Conservation (phyloP, 2,888 invertebrate species). For the Netelia fuscicornis region DNA sequence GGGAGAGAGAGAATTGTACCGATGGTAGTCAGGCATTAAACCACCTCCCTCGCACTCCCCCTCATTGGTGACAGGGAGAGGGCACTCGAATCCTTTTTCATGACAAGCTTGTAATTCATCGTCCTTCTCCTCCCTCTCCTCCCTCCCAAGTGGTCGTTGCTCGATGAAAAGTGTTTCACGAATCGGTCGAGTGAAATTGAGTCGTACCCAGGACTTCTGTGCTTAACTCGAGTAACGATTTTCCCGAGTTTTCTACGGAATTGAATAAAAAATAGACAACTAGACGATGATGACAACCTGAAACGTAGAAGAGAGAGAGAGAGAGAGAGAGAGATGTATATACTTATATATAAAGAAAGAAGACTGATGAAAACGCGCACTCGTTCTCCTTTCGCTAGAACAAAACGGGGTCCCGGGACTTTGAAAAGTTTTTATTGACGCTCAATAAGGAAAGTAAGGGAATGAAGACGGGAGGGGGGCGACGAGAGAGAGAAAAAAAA, state of each 20-base stretch:
- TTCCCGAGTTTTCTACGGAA: slow-evolving; percentile 8
- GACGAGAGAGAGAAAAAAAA: slow-evolving; percentile 5
- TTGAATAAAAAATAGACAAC: not conserved
- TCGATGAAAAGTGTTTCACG: slow-evolving; percentile 9
- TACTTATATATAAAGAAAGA: not conserved
- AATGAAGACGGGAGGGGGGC: slow-evolving; percentile 14
- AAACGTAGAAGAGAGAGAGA: slow-evolving; percentile 1
- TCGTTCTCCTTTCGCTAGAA: slow-evolving; percentile 8
- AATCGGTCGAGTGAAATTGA: slow-evolving; percentile 6
- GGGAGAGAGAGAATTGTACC: not conserved
- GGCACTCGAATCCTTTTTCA: slow-evolving; percentile 22
- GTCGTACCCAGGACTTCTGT: not conserved
- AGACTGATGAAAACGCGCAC: slow-evolving; percentile 4
- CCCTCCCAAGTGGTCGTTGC: not conserved
- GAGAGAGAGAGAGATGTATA: not conserved
- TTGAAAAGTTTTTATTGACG: slow-evolving; percentile 62
- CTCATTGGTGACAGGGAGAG: not conserved
- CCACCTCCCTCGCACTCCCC: not conserved
- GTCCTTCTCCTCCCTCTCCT: no score
- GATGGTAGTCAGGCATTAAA: slow-evolving; percentile 22
- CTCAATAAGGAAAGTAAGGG: slow-evolving; percentile 36
- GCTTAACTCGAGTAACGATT: slow-evolving; percentile 22
- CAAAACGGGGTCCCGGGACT: slow-evolving; percentile 31
- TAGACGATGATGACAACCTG: not conserved
- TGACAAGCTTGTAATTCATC: slow-evolving; percentile 34